Evolutionary conservation across 2,888 invertebrate species (phyloP).

Genomic region (Odontothrips loti): DNA sequence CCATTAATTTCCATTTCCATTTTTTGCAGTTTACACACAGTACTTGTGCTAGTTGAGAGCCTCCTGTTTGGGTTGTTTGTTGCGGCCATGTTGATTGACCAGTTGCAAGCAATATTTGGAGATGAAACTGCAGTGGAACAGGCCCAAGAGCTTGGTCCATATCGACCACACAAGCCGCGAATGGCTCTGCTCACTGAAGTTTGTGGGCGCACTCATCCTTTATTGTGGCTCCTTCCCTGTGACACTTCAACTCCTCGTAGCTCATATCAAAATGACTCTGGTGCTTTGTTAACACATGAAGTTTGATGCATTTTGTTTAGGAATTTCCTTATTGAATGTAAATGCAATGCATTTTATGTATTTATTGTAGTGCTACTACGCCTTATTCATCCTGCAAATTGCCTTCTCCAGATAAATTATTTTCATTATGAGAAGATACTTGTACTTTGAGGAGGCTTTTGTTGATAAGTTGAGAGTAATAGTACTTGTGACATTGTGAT

Average conservation of each 20-base stretch:
- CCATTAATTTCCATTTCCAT: neutral
- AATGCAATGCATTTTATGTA: no score
- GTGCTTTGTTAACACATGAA: neutral
- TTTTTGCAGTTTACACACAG: slow-evolving; percentile 70
- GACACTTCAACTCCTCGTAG: neutral
- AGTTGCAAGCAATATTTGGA: slow-evolving; percentile 74
- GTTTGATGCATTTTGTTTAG: neutral
- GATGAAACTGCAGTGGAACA: slow-evolving; percentile 83
- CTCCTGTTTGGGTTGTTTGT: slow-evolving; percentile 85
- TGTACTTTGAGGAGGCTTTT: neutral
- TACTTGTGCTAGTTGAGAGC: slow-evolving; percentile 74
- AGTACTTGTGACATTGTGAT: slow-evolving; percentile 5
- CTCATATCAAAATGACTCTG: neutral
- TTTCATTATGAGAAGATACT: neutral
- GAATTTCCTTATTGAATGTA: neutral
- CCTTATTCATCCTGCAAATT: no score
- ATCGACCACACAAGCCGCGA: neutral
- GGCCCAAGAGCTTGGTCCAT: neutral
- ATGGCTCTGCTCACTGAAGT: neutral
- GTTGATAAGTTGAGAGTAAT: neutral
- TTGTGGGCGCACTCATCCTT: slow-evolving; percentile 1
- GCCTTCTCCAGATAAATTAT: neutral
- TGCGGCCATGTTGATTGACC: slow-evolving; percentile 78
- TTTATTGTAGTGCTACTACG: no score
- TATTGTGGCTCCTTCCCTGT: neutral